Evolutionary conservation across 2,888 invertebrate genomes (phyloP).

Genomic region (Onthophagus sagittarius): DNA sequence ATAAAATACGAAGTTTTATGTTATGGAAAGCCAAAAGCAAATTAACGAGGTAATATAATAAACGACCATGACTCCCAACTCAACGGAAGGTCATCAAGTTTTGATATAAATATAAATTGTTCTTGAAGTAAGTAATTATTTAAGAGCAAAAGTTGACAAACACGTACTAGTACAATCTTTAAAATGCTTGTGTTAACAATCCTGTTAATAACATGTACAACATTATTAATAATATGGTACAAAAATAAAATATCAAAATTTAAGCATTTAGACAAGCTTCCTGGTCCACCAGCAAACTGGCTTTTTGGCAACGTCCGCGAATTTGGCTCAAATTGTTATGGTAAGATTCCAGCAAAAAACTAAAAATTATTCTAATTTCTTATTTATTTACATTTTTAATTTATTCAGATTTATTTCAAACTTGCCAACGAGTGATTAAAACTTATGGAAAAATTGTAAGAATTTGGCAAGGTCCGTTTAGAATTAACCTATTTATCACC

Average conservation of each 20-base stretch:
- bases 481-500: slow-evolving; percentile 26
- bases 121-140: too few relatives aligned
- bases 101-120: too few relatives aligned
- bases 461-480: slow-evolving; percentile 21
- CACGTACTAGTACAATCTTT: too few relatives aligned
- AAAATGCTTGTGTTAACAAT: slow-evolving; percentile 9
- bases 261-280: slow-evolving; percentile 9
- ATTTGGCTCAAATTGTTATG: slow-evolving; percentile 17
- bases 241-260: neutral
- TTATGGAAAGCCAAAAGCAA: too few relatives aligned
- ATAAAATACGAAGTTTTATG: too few relatives aligned
- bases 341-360: slow-evolving; percentile 13
- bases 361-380: too few relatives aligned
- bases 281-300: slow-evolving; percentile 5
- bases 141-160: too few relatives aligned
- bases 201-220: neutral
- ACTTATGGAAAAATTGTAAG: slow-evolving; percentile 27
- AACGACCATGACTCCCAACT: too few relatives aligned
- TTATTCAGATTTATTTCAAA: slow-evolving; percentile 9
- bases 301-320: slow-evolving; percentile 20
- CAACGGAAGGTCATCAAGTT: too few relatives aligned
- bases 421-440: slow-evolving; percentile 15
- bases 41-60: too few relatives aligned
- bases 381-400: too few relatives aligned
- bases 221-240: neutral